Evolutionary conservation across 2,113 vertebrate genomes (phyloP), one percentile per base, ranked within the genome.

Genomic region (Zapus hudsonius): DNA sequence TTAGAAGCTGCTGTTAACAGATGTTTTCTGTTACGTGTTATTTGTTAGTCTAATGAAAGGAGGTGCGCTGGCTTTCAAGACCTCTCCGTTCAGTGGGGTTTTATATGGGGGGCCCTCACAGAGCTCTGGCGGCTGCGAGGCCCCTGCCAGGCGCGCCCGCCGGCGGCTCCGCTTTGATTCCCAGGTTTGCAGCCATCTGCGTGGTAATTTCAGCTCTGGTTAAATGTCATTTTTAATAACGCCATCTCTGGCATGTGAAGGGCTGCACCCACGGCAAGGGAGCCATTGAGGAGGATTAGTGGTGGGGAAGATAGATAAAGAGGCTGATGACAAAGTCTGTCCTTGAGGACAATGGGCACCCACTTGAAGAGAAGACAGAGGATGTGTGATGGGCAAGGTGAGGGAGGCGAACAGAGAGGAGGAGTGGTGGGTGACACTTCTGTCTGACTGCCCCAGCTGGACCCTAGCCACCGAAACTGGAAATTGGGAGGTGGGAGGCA

Each of bases 41-140:
- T 98, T 98, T 98, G 98, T 98, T 98, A 98, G 98, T 98, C 98
- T 98, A 98, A 98, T 98, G 98, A 98, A 98, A 98, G 97, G 98
- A 98, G 98, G 98, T 97, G 96, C 97, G 91, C 96, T 97, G 95
- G 97, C 97, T 98, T 98, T 98, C 97, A 98, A 97, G 98, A 97
- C 97, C 97, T 97, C 84, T 74, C 95, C 27, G 87, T 93, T 96
- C 96, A 19, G 96, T 13, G 2, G 96, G 96, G 95, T 96, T 97
- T 98, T 97, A 78, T 0, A 93, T 13, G 94, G 89, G 96, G 96
- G 94, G 95, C 95, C 97, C 69, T 70, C 64, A 79, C 75, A 10
- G 74, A 0, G 70, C 95, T 95, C 96, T 31, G 47, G 93, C 92
- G 75, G 87, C 95, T n/a, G 66, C 44, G 90, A 79, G 91, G 92